These are phyloP conservation scores for Polymixis flavicincta DNA, from an alignment of 2,888 invertebrate species.

Conservation along the genomic window DNA sequence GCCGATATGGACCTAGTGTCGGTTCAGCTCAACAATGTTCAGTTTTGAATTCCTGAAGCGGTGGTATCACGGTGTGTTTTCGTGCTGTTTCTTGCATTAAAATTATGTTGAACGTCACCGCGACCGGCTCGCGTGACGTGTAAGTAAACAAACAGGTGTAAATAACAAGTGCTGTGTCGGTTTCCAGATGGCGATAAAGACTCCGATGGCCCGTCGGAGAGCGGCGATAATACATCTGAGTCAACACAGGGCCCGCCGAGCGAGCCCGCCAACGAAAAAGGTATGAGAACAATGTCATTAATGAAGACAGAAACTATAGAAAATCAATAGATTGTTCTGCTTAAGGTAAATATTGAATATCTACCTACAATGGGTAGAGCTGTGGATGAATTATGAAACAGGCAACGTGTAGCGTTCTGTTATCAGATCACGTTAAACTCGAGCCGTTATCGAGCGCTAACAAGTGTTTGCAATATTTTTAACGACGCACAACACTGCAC, in stretches of 20 bases:
- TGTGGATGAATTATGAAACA: conserved; percentile 50
- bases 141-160: conserved; percentile 70
- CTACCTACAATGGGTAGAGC: conserved; percentile 14
- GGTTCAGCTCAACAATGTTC: conserved; percentile 83
- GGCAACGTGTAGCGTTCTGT: conserved; percentile 49
- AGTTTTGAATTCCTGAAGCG: conserved; percentile 88
- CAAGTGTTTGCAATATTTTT: conserved; percentile 63
- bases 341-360: conserved; percentile 21
- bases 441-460: conserved; percentile 61
- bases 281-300: conserved; percentile 69
- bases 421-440: conserved; percentile 65
- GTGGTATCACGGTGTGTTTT: conserved; percentile 86
- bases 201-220: conserved; percentile 89
- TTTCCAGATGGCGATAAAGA: conserved; percentile 89
- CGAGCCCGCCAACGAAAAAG: conserved; percentile 89
- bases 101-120: conserved; percentile 43
- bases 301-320: conserved; percentile 18
- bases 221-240: conserved; percentile 89
- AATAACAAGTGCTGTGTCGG: conserved; percentile 67
- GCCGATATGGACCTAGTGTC: conserved; percentile 77
- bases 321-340: conserved; percentile 21
- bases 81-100: conserved; percentile 47
- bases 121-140: conserved; percentile 60
- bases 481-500: conserved; percentile 53
- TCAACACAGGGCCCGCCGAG: conserved; percentile 86